phyloP scores from a whole-genome alignment of 2,888 invertebrate genomes.

The Anagyrus pseudococci region DNA sequence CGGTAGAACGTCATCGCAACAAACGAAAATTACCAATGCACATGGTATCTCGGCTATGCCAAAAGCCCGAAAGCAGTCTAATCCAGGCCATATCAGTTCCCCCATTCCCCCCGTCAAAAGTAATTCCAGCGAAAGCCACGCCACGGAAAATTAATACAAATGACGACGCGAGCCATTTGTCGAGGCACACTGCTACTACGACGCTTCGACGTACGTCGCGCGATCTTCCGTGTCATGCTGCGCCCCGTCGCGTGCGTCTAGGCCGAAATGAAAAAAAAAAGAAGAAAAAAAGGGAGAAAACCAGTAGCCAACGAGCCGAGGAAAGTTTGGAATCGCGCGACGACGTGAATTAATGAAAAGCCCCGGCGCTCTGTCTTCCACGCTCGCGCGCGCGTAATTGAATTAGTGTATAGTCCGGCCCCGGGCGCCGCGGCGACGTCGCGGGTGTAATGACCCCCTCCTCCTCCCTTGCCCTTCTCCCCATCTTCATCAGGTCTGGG shows the following conservation, averaged over 20 bases:
- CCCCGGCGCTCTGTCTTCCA: constrained; percentile 45
- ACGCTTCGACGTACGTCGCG: neutral
- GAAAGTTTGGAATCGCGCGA: constrained; percentile 24
- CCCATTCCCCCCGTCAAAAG: no score
- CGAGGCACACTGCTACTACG: neutral
- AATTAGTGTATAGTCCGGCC: constrained; percentile 21
- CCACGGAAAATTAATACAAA: constrained; percentile 13
- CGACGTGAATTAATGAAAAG: constrained; percentile 30
- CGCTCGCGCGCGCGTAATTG: constrained; percentile 24
- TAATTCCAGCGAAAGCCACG: constrained; percentile 28
- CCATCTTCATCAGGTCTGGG: constrained; percentile 47
- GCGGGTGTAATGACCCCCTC: constrained; percentile 56
- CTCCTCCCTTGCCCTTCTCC: no score
- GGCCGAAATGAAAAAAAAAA: neutral
- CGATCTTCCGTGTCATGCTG: neutral
- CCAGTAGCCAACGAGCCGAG: no score
- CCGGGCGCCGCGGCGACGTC: neutral
- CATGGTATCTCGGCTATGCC: no score
- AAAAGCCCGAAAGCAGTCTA: no score
- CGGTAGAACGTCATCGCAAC: no score
- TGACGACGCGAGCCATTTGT: neutral
- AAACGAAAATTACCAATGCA: no score
- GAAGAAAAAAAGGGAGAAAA: neutral
- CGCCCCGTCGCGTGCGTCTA: neutral
- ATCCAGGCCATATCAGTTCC: no score